Conservation (phyloP, 2,113 vertebrate genomes). For the Dasyornis broadbenti region DNA sequence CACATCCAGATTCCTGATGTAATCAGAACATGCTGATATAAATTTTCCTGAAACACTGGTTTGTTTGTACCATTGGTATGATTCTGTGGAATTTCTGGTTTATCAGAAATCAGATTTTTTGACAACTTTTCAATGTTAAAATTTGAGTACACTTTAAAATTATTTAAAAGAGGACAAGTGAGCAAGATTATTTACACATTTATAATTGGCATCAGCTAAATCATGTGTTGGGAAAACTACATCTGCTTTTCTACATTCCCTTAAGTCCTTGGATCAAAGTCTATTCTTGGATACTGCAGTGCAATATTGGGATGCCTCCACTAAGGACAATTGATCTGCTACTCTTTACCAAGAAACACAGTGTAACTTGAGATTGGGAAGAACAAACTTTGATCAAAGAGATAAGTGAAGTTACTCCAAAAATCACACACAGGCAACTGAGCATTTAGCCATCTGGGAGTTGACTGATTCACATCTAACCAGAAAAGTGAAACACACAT, state of each 20-base stretch:
- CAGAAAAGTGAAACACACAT: not conserved
- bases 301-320: not conserved
- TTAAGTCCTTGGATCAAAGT: not conserved
- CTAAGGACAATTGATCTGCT: not conserved
- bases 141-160: not conserved
- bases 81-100: not conserved
- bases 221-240: slow-evolving; percentile 24
- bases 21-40: not conserved
- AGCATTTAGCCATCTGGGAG: not conserved
- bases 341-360: not conserved
- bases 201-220: not conserved
- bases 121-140: not conserved
- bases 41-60: not conserved
- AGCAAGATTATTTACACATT: not conserved
- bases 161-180: not conserved
- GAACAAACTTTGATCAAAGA: not conserved
- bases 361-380: not conserved
- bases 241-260: slow-evolving; percentile 6
- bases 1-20: not conserved
- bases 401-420: not conserved
- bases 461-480: not conserved
- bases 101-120: not conserved
- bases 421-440: not conserved
- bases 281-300: not conserved
- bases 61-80: not conserved